Evolutionary conservation across 2,113 vertebrate species (phyloP).

Genomic region (Ursus arctos): DNA sequence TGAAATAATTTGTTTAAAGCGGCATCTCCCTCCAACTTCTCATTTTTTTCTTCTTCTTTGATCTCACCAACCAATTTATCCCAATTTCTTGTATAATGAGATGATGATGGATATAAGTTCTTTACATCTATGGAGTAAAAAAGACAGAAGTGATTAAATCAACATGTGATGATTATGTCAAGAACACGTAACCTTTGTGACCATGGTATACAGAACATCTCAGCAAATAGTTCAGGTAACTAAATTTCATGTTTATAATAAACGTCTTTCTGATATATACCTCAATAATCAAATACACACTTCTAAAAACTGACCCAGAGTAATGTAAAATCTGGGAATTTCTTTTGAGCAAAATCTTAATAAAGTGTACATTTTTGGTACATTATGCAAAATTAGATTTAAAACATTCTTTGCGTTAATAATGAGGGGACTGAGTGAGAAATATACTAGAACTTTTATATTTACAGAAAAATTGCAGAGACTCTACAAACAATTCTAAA

Average conservation of each 20-base stretch:
- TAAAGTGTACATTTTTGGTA: neutral
- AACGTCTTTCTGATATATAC: neutral
- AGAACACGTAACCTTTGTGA: neutral
- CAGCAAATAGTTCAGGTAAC: neutral
- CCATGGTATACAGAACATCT: neutral
- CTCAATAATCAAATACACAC: conserved; percentile 37
- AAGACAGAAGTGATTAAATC: conserved; percentile 53
- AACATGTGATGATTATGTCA: neutral
- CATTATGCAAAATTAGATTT: neutral
- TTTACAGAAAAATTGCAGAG: conserved; percentile 39
- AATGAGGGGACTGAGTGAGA: neutral
- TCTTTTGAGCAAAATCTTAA: conserved; percentile 11
- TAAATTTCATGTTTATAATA: conserved; percentile 45
- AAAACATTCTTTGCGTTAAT: conserved; percentile 4
- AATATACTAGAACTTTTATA: neutral
- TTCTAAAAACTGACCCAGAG: neutral
- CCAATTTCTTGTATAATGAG: conserved; percentile 95
- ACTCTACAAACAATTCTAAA: conserved; percentile 49
- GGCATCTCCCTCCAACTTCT: conserved; percentile 97
- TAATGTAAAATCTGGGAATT: conserved; percentile 2
- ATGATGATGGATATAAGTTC: conserved; percentile 94
- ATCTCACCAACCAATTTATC: conserved; percentile 97
- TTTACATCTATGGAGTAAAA: conserved; percentile 84
- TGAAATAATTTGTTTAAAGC: conserved; percentile 98
- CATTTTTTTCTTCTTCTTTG: conserved; percentile 97